Conservation (phyloP, 2,113 vertebrate species). For the Neodon shergylaensis region DNA sequence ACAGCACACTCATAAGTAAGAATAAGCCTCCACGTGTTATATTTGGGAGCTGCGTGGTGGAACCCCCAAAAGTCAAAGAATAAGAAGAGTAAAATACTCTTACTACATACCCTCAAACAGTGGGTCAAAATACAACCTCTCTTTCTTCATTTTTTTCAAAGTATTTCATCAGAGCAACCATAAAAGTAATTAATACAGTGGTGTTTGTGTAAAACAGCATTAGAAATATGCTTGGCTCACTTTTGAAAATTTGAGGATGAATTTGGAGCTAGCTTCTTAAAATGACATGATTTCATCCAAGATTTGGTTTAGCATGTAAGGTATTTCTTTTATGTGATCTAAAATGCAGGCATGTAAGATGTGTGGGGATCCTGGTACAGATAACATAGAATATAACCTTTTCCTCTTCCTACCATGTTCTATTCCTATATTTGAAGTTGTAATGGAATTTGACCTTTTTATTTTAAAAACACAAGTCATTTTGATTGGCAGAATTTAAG, state of each 20-base stretch:
- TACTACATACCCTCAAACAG: neutral
- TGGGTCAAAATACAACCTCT: neutral
- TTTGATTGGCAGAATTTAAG: conserved; percentile 15
- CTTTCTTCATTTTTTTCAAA: neutral
- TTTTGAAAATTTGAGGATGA: conserved; percentile 25
- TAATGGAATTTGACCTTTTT: conserved; percentile 18
- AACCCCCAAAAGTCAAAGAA: neutral
- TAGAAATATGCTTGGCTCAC: neutral
- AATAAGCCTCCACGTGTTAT: neutral
- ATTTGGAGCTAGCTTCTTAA: neutral
- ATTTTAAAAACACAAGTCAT: conserved; percentile 10
- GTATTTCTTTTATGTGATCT: neutral
- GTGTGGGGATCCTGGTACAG: neutral
- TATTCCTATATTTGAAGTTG: neutral
- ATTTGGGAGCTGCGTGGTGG: neutral
- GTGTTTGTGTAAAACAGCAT: neutral
- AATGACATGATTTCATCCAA: conserved; percentile 26
- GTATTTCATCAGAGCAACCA: neutral
- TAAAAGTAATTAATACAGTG: neutral
- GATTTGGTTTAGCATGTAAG: conserved; percentile 10
- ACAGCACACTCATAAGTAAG: neutral
- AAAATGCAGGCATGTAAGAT: neutral
- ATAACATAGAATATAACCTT: neutral
- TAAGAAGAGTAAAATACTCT: neutral
- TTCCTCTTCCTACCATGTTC: neutral